Evolutionary conservation across 35 echinoderm and acorn worm genomes (phyloP), one percentile per base, ranked within the genome.

Genomic region (Lytechinus pictus): DNA sequence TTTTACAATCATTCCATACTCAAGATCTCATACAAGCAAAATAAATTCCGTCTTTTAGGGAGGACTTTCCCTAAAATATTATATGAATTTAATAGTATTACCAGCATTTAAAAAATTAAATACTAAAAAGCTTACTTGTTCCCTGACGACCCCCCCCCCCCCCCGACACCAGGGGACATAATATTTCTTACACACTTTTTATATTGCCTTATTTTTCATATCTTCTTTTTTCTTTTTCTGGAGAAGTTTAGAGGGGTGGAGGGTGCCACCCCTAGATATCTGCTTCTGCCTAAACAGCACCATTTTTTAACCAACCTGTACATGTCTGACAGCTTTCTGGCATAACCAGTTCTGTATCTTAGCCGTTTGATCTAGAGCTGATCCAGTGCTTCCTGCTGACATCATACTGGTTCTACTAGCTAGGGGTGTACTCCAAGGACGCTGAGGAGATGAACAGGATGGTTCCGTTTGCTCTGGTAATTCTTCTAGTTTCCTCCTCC

Each of bases 301-400:
- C 33, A 44, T 44, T 44, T 44, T 44, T 44, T 44, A 21, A 53
- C 87, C 52, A 21, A 98, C 97, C 97, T 98, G 98, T 21, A 99
- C 96, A 95, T 96, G 94, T 92, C 97, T 91, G 28, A 99, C 95
- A 54, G 98, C 95, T 60, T 99, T 99, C 71, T 99, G 96, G 58
- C 98, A 97, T 10, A 99, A 91, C 98, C 98, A 99, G 87, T 99
- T 99, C 90, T 99, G 98, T 94, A 99, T 99, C 88, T 96, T 97
- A 6, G 97, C 14, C 21, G 95, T 97, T 61, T 99, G 97, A 61
- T 97, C 98, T 14, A 99, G 54, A 52, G 98, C 95, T 52, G 96
- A 99, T 66, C 97, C 57, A 92, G 95, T 95, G 92, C 96, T 97
- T 28, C 95, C 95, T 57, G 98, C 95, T 61, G 98, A 99, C 94